phyloP scores from a whole-genome alignment of 2,888 invertebrate genomes.

The Boloria euphrosyne region DNA sequence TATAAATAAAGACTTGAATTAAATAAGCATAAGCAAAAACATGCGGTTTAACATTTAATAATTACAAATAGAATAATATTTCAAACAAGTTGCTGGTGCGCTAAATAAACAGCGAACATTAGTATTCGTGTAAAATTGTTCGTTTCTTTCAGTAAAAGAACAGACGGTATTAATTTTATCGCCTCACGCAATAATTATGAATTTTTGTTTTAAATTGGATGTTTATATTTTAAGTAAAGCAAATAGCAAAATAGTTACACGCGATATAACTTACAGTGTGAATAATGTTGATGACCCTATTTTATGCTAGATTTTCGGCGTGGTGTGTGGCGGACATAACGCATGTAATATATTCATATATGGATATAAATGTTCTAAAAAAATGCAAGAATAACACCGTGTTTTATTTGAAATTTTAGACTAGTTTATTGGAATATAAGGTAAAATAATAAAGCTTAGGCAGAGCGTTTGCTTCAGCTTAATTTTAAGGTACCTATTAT shows the following conservation, averaged over 20 bases:
- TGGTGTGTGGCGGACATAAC: too few relatives aligned
- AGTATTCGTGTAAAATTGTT: conserved; percentile 37
- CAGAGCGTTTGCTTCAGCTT: too few relatives aligned
- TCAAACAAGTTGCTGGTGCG: conserved; percentile 30
- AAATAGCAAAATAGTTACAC: conserved; percentile 2
- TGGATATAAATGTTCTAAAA: too few relatives aligned
- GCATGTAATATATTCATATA: too few relatives aligned
- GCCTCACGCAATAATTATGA: conserved; percentile 29
- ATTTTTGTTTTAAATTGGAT: conserved; percentile 22
- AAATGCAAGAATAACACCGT: too few relatives aligned
- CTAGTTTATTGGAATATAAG: too few relatives aligned
- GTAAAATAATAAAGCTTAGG: too few relatives aligned
- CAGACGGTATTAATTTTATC: conserved; percentile 28
- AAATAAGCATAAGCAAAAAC: conserved; percentile 1
- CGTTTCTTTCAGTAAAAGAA: conserved; percentile 31
- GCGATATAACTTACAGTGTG: background rate
- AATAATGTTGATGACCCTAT: background rate
- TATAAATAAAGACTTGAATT: background rate
- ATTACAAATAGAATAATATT: conserved; percentile 26
- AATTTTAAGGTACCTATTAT: too few relatives aligned
- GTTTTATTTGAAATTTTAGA: too few relatives aligned
- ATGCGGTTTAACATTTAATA: conserved; percentile 10
- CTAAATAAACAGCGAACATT: conserved; percentile 35
- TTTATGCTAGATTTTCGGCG: too few relatives aligned
- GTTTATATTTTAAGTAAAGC: conserved; percentile 17